A percentile compares a stretch with the other conserved stretches of the same genome.
phyloP scores from a whole-genome alignment of 2,888 invertebrate species.

The Caenorhabditis panamensis region DNA sequence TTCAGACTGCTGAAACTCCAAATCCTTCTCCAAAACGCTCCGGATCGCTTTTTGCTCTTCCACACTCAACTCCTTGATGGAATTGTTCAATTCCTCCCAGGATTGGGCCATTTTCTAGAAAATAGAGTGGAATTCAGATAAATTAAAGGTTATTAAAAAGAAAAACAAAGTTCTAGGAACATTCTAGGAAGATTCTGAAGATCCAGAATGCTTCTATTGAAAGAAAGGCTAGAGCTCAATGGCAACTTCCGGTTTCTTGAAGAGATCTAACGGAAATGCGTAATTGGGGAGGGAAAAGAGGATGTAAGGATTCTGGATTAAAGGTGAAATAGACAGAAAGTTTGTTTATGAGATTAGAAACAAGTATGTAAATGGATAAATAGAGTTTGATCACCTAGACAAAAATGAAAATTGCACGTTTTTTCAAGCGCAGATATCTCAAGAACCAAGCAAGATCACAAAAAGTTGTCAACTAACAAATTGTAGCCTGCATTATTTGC shows the following conservation, averaged over 20 bases:
- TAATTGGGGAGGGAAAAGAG: constrained; percentile 35
- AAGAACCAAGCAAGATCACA: too few species aligned
- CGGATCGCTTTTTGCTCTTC: constrained; percentile 68
- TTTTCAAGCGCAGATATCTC: too few species aligned
- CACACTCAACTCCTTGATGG: constrained; percentile 48
- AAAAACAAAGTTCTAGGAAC: too few species aligned
- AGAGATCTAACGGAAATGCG: constrained; percentile 47
- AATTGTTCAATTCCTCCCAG: constrained; percentile 51
- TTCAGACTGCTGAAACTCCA: constrained; percentile 71
- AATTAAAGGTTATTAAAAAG: neutral
- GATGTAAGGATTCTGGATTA: constrained; percentile 6
- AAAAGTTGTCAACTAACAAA: too few species aligned
- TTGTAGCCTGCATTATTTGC: too few species aligned
- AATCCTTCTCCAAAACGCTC: constrained; percentile 69
- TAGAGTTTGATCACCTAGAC: neutral
- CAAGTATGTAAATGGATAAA: neutral
- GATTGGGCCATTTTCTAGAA: constrained; percentile 20
- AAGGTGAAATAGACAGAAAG: neutral
- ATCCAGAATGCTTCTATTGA: neutral
- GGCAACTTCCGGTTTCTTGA: constrained; percentile 15
- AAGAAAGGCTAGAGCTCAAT: too few species aligned
- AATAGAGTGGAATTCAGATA: too few species aligned
- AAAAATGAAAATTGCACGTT: neutral
- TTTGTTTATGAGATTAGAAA: neutral
- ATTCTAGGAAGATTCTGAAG: neutral